Percentiles rank a stretch among this genome's conserved stretches.
phyloP scores from a whole-genome alignment of 2,888 invertebrate species.

The Periphyllus acericola region DNA sequence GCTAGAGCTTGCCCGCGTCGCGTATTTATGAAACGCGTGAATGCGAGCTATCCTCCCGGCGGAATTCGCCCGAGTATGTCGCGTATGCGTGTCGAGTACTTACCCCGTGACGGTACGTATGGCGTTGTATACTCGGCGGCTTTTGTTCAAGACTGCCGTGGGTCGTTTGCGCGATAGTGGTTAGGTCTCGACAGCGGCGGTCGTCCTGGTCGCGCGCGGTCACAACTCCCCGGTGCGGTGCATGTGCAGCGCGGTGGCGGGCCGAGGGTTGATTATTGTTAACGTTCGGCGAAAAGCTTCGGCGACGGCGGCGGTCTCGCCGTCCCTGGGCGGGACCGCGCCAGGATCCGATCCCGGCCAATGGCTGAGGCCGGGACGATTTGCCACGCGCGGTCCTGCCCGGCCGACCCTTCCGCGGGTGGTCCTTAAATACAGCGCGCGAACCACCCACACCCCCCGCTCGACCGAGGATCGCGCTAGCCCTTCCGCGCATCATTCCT shows the following conservation, averaged over 20 bases:
- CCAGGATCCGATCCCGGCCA: not conserved
- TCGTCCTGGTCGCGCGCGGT: not conserved
- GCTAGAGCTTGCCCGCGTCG: too few species aligned
- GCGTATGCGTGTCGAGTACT: not conserved
- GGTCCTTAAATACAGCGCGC: constrained; percentile 50
- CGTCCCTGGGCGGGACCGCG: not conserved
- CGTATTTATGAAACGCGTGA: too few species aligned
- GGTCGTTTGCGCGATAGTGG: not conserved
- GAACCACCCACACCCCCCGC: not conserved
- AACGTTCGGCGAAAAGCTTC: constrained; percentile 2
- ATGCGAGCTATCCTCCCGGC: too few species aligned
- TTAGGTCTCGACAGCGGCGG: not conserved
- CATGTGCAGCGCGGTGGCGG: constrained; percentile 1
- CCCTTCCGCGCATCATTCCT: not conserved
- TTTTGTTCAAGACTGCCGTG: not conserved
- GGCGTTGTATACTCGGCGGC: not conserved
- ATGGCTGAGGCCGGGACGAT: constrained; percentile 31
- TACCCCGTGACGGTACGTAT: not conserved
- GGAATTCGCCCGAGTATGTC: not conserved
- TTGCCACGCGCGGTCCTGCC: constrained; percentile 40
- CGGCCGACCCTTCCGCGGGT: constrained; percentile 45
- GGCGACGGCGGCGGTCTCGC: not conserved
- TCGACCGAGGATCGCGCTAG: not conserved
- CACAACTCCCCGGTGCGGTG: not conserved
- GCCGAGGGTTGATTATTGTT: not conserved